These are phyloP conservation scores for Chaenogobius annularis DNA, from an alignment of 2,113 vertebrate species.

Conservation along the genomic window DNA sequence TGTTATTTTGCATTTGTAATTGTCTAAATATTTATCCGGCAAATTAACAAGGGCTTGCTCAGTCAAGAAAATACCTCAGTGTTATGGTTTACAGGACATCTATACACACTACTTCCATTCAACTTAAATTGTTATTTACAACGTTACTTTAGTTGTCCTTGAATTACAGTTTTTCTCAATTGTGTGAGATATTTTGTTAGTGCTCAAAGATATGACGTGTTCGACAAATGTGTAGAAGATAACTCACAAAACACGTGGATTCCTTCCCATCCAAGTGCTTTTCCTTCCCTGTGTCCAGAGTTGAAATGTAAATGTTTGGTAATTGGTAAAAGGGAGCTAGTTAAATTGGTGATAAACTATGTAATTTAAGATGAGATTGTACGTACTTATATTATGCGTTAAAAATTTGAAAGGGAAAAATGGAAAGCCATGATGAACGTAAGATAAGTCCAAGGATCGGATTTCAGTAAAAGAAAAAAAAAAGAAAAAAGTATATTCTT, in stretches of 20 bases:
- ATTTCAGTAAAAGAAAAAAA: not conserved
- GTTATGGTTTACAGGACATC: constrained; percentile 69
- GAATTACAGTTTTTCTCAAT: not conserved
- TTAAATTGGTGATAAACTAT: not conserved
- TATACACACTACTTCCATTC: constrained; percentile 33
- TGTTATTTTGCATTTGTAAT: constrained; percentile 40
- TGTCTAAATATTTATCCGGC: constrained; percentile 65
- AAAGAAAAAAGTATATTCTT: not conserved
- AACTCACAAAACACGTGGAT: not conserved
- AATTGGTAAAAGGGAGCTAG: not conserved
- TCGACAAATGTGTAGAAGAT: no score
- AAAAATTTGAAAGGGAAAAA: not conserved
- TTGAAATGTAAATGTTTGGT: not conserved
- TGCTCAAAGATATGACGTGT: no score
- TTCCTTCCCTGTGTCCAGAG: no score
- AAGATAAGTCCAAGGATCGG: not conserved
- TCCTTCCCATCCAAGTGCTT: no score
- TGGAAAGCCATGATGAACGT: not conserved
- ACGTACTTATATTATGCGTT: not conserved
- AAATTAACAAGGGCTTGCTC: constrained; percentile 52
- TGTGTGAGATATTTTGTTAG: not conserved
- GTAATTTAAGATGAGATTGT: not conserved
- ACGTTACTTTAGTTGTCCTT: not conserved
- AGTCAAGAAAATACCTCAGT: constrained; percentile 63
- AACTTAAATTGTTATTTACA: constrained; percentile 3